Conservation (phyloP, 2,888 invertebrate genomes). For the Aphodius granarius region DNA sequence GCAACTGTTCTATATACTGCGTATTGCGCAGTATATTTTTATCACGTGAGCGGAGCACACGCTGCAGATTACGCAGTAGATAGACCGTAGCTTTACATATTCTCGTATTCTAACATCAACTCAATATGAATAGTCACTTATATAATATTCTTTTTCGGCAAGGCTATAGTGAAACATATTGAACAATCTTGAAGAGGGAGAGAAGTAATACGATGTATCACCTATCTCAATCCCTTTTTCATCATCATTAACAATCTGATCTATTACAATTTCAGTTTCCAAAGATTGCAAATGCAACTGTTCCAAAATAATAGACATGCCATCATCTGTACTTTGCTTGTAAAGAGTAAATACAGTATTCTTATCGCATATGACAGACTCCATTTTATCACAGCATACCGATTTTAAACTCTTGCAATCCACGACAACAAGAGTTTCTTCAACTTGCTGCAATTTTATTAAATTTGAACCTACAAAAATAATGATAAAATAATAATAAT, state of each 20-base stretch:
- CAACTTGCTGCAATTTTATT: conserved; percentile 35
- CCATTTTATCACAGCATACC: conserved; percentile 32
- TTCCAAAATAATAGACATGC: conserved; percentile 27
- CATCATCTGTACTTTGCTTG: conserved; percentile 29
- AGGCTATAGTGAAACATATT: neutral
- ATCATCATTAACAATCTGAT: conserved; percentile 18
- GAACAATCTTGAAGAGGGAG: no score
- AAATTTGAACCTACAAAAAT: no score
- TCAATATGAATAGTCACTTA: neutral
- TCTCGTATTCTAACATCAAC: no score
- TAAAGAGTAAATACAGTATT: conserved; percentile 39
- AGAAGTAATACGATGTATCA: neutral
- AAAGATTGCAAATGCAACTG: conserved; percentile 27
- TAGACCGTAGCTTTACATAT: no score
- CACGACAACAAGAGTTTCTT: conserved; percentile 32
- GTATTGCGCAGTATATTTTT: no score
- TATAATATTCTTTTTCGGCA: neutral
- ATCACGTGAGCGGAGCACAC: no score
- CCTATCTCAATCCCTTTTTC: neutral
- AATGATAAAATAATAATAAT: no score
- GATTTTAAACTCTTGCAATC: conserved; percentile 23
- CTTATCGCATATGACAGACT: conserved; percentile 39
- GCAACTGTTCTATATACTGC: no score
- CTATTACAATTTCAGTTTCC: conserved; percentile 22
- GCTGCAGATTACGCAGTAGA: no score